Percentiles rank a stretch among this genome's conserved stretches.
Evolutionary conservation across 2,113 vertebrate species (phyloP).

Genomic region (Hydropotes inermis): DNA sequence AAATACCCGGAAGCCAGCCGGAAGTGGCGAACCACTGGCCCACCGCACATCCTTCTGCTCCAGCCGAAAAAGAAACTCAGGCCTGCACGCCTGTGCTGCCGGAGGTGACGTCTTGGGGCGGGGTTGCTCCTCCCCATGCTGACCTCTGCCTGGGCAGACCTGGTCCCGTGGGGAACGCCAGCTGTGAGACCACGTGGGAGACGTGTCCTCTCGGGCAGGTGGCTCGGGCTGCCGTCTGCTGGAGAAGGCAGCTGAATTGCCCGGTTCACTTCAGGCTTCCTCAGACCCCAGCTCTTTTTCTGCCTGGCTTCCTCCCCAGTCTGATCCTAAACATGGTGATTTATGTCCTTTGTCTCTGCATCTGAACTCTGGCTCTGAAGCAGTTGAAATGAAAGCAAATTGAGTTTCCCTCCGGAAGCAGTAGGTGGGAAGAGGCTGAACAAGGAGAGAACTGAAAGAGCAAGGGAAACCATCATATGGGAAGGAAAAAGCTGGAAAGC

Average conservation of each 20-base stretch:
- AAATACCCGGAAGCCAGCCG: neutral
- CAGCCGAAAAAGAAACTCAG: neutral
- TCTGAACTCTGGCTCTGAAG: neutral
- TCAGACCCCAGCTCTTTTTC: neutral
- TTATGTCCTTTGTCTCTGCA: neutral
- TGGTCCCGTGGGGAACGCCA: neutral
- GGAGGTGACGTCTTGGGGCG: rapidly evolving
- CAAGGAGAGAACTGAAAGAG: neutral
- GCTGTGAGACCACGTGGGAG: neutral
- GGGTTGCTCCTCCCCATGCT: neutral
- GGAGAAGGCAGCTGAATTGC: neutral
- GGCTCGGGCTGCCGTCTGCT: neutral
- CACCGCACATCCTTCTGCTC: neutral
- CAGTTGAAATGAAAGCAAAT: neutral
- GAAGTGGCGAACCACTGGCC: neutral
- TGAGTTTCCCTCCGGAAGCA: neutral
- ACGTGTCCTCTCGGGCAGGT: rapidly evolving
- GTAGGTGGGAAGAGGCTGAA: neutral
- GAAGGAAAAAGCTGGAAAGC: neutral
- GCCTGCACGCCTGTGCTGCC: neutral
- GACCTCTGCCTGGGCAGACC: neutral
- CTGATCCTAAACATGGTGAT: neutral
- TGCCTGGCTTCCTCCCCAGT: neutral
- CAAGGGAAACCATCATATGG: neutral
- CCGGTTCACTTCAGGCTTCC: neutral